Conservation (phyloP, 2,797 vertebrate genomes). For the Lepus townsendii region DNA sequence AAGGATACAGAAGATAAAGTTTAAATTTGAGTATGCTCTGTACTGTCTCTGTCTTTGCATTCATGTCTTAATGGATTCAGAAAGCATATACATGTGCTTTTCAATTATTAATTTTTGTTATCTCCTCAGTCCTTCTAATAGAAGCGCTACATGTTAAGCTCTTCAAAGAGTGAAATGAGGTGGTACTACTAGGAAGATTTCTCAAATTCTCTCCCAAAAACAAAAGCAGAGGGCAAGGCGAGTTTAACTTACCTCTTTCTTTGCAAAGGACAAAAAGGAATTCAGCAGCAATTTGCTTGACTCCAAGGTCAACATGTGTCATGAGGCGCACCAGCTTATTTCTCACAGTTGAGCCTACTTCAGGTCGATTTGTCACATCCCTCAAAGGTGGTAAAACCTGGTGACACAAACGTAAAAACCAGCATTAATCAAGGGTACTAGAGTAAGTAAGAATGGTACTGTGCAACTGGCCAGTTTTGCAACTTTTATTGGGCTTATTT, state of each 20-base stretch:
- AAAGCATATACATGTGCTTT: slow-evolving; percentile 1
- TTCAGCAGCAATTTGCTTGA: slow-evolving; percentile 98
- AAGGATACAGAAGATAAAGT: slow-evolving; percentile 13
- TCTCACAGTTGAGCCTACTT: slow-evolving; percentile 95
- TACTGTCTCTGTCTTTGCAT: not conserved
- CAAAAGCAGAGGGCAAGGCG: slow-evolving; percentile 58
- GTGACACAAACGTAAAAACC: slow-evolving; percentile 67
- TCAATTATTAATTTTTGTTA: slow-evolving; percentile 34
- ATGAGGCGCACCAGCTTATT: slow-evolving; percentile 99
- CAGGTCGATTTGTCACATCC: slow-evolving; percentile 96
- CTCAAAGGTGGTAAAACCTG: slow-evolving; percentile 97
- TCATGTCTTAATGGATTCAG: slow-evolving; percentile 2
- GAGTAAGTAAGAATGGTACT: not conserved
- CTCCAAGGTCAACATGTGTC: slow-evolving; percentile 98
- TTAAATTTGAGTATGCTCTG: not conserved
- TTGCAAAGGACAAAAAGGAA: slow-evolving; percentile 99
- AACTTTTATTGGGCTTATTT: not conserved
- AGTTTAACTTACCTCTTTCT: slow-evolving; percentile 96
- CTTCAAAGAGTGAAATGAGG: slow-evolving; percentile 38
- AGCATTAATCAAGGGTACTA: slow-evolving; percentile 1
- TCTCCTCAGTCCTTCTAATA: slow-evolving; percentile 26
- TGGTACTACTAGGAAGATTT: slow-evolving; percentile 44
- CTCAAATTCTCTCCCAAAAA: slow-evolving; percentile 44
- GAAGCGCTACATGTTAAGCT: not conserved
- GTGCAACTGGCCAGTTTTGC: not conserved